A percentile compares a stretch with the other conserved stretches of the same genome.
Conservation (phyloP, 2,888 invertebrate species). For the Aphidius colemani region DNA sequence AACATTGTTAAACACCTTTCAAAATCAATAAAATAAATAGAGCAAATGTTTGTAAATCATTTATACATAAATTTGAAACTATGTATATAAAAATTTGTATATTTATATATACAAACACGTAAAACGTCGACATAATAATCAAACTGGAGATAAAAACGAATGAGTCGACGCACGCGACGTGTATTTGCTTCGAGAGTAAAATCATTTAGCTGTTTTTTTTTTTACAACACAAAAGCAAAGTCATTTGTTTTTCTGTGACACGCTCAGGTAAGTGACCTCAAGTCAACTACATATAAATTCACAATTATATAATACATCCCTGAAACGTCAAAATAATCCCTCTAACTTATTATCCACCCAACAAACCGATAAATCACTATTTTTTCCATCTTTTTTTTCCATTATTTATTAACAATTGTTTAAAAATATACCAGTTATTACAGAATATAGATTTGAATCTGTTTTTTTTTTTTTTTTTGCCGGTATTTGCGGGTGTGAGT, state of each 20-base stretch:
- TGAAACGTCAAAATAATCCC: no score
- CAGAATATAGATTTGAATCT: neutral
- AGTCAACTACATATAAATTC: no score
- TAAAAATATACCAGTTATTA: no score
- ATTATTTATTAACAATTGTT: slow-evolving; percentile 15
- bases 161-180: slow-evolving; percentile 36
- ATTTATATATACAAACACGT: no score
- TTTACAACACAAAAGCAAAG: neutral
- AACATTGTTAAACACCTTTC: no score
- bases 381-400: slow-evolving; percentile 3
- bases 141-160: slow-evolving; percentile 34
- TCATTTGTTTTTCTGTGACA: slow-evolving; percentile 15
- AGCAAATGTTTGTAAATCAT: slow-evolving; percentile 29
- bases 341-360: no score
- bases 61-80: slow-evolving; percentile 23
- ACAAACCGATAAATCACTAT: no score
- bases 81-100: no score
- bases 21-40: slow-evolving; percentile 44
- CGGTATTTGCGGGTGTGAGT: no score
- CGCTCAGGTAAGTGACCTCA: slow-evolving; percentile 17
- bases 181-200: slow-evolving; percentile 24
- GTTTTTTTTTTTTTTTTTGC: slow-evolving; percentile 33
- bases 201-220: slow-evolving; percentile 21
- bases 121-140: slow-evolving; percentile 34
- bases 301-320: no score